Evolutionary conservation across 2,888 invertebrate genomes (phyloP).

Genomic region (Melanotus villosus): DNA sequence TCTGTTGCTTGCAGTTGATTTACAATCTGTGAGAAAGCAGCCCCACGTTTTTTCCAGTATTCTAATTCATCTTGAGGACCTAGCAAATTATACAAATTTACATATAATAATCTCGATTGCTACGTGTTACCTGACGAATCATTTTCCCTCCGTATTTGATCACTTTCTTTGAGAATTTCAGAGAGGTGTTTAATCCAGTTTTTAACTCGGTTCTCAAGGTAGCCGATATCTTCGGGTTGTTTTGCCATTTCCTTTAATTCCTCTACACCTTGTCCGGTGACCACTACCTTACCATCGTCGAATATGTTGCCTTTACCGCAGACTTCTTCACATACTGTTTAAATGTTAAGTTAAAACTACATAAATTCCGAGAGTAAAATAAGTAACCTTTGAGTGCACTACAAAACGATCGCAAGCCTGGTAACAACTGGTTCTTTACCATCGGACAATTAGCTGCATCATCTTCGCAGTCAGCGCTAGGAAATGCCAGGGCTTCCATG

Average conservation of each 20-base stretch:
- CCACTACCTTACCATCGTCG: slow-evolving; percentile 78
- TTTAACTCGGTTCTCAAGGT: slow-evolving; percentile 81
- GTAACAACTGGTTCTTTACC: slow-evolving; percentile 86
- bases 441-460: slow-evolving; percentile 84
- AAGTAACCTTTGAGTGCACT: slow-evolving; percentile 89
- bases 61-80: slow-evolving; percentile 96
- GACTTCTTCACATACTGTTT: slow-evolving; percentile 86
- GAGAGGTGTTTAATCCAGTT: slow-evolving; percentile 86
- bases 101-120: neutral
- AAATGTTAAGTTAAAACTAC: neutral
- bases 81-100: slow-evolving; percentile 46
- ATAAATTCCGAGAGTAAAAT: slow-evolving; percentile 4
- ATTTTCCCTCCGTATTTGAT: slow-evolving; percentile 91
- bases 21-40: slow-evolving; percentile 91
- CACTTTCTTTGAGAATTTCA: slow-evolving; percentile 91
- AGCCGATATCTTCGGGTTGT: slow-evolving; percentile 75
- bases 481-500: slow-evolving; percentile 90
- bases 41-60: slow-evolving; percentile 96
- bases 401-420: slow-evolving; percentile 88
- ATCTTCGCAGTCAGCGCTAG: slow-evolving; percentile 84
- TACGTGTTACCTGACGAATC: slow-evolving; percentile 76
- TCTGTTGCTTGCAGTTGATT: slow-evolving; percentile 82
- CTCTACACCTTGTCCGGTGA: slow-evolving; percentile 74
- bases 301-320: slow-evolving; percentile 85
- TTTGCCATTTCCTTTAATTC: slow-evolving; percentile 81